These are phyloP conservation scores for Escarpia spicata DNA, from an alignment of 2,888 invertebrate genomes.

Conservation along the genomic window DNA sequence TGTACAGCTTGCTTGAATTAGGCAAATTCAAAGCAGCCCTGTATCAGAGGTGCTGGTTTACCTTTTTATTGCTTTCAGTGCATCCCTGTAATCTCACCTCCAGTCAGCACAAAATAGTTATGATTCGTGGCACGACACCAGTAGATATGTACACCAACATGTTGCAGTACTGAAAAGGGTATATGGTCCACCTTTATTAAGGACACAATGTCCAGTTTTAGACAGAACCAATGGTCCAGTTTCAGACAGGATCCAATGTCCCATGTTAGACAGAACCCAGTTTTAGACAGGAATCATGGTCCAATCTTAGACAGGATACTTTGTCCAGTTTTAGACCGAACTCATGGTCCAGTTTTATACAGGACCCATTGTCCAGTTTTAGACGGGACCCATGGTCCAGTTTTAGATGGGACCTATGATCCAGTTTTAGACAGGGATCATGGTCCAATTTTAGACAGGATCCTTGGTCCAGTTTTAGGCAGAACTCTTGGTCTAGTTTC, in stretches of 20 bases:
- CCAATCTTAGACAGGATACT: too few relatives aligned
- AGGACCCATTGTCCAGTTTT: neutral
- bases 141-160: neutral
- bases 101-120: neutral
- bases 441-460: too few relatives aligned
- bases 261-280: too few relatives aligned
- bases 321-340: neutral
- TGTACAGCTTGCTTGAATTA: neutral
- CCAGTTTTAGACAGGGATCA: too few relatives aligned
- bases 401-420: too few relatives aligned
- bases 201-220: neutral
- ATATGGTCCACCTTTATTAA: neutral
- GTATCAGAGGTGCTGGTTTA: neutral
- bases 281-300: too few relatives aligned
- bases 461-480: too few relatives aligned
- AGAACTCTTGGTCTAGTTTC: too few relatives aligned
- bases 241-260: too few relatives aligned
- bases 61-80: neutral
- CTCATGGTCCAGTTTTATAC: neutral
- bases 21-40: neutral
- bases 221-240: neutral
- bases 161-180: neutral
- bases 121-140: neutral
- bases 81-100: neutral
- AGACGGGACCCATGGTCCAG: neutral